Evolutionary conservation across 2,113 vertebrate genomes (phyloP), one percentile per base, ranked within the genome.

Genomic region (Saccopteryx bilineata): DNA sequence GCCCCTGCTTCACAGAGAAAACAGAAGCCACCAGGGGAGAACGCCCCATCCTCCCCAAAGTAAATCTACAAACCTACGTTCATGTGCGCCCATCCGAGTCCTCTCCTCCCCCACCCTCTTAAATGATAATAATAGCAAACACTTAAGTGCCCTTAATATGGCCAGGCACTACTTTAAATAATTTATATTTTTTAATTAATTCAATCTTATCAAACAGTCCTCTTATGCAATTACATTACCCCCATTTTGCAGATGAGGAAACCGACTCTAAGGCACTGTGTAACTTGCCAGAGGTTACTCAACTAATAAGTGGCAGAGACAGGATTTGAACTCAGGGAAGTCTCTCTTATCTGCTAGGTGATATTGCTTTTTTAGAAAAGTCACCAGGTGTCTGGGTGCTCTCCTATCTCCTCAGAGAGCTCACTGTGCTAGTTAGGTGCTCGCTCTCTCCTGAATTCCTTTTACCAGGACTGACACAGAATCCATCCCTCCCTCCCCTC

Each of bases 161-260:
- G 84, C 48, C 54, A 86, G 39, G 54, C 66, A 95, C 58, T 68
- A 50, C 66, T 74, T 85, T 46, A 86, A 75, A 78, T 72, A 68
- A 71, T 88, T 91, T 17, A 63, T 48, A n/a, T n/a, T 33, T 74
- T 74, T 93, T 65, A 72, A 82, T 39, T 68, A 60, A n/a, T 78
- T 75, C 71, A 91, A 78, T 79, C 66, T 78, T 91, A 33, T 84
- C 68, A 79, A 84, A 75, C 23, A 93, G 68, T 74, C 60, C 48
- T 90, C 31, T 7, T 26, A 87, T 12, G 23, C 31, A 33, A 87
- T 58, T 65, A 61, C 56, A 65, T 81, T 81, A 61, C 72, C 17
- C 60, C 75, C 31, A 75, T 84, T 82, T 81, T 84, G 65, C 61
- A 86, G n/a, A 78, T 26, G 46, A 91, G 52, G 72, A 96, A 69